Evolutionary conservation across 2,888 invertebrate genomes (phyloP).

Genomic region (Acrocera orbiculus): DNA sequence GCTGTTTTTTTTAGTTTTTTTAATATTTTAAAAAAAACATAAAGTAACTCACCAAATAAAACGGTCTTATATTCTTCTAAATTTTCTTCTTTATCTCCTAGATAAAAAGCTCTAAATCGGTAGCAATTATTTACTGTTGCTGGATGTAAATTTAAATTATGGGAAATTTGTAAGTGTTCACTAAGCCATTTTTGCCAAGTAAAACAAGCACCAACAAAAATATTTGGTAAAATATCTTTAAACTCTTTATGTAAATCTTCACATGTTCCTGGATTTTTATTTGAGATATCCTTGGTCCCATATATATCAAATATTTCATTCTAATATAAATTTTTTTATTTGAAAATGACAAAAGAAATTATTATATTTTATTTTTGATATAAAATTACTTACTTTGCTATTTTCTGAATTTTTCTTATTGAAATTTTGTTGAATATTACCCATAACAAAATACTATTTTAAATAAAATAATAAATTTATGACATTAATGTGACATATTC

Average conservation of each 20-base stretch:
- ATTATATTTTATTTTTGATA: too few relatives aligned
- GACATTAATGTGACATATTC: too few relatives aligned
- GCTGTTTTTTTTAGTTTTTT: too few relatives aligned
- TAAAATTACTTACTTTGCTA: too few relatives aligned
- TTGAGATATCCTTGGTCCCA: too few relatives aligned
- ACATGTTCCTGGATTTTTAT: conserved; percentile 7
- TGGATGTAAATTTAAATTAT: conserved; percentile 6
- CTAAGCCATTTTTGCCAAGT: conserved; percentile 5
- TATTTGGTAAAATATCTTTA: conserved; percentile 6
- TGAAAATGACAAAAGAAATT: not conserved
- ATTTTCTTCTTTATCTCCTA: conserved; percentile 2
- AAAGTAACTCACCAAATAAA: too few relatives aligned
- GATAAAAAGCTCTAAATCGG: conserved; percentile 8
- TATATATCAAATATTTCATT: conserved; percentile 1
- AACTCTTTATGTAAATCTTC: conserved; percentile 10
- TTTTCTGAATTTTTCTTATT: too few relatives aligned
- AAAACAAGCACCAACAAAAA: conserved; percentile 5
- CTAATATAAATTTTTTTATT: not conserved
- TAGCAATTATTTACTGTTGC: conserved; percentile 6
- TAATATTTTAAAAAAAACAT: too few relatives aligned
- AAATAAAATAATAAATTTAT: too few relatives aligned
- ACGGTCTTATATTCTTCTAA: too few relatives aligned
- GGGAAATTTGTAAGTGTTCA: conserved; percentile 8
- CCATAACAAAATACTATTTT: too few relatives aligned
- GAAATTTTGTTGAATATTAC: too few relatives aligned